Base-by-base conservation (phyloP, 2,888 invertebrate genomes). In the Beris morrisii region DNA sequence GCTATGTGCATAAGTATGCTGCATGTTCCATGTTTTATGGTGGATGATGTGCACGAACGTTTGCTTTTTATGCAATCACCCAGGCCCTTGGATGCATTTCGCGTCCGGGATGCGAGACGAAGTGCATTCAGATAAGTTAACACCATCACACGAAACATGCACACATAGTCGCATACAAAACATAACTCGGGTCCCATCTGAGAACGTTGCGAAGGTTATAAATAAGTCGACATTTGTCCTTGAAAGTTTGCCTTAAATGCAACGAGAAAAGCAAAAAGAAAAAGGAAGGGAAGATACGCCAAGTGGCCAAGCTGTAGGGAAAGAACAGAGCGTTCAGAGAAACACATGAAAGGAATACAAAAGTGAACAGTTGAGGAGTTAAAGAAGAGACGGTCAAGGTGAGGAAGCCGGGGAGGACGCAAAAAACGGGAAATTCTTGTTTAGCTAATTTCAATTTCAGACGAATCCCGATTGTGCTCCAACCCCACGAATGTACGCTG, bases 161-260 rank as follows among this genome's bases (percentile, higher is more conserved):
- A 38, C 9, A 38, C 38, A 38, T 9, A 38, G 7, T 38, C 38
- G 30, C 11, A 52, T 52, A 52, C 4, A 52, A 11, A 52, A 52
- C 15, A 9, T 30, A 13, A 2, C 13, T 22, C 5, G 38, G 9
- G 38, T 38, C 38, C 38, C 38, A 38, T 38, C 2, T 48, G 9
- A 5, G 22, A 13, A 12, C 22, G 12, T 48, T 48, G 48, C 30
- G 31, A 13, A 31, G 61, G 12, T 6, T 66, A 66, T 59, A 66
- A 66, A 66, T 66, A 66, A 61, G 61, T 54, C 30, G 31, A 44
- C n/a, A 22, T 50, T 32, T 66, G 66, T 63, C 66, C 66, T 66
- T 66, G 66, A 66, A 66, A 66, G 46, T 50, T 63, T 15, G 48
- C 22, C 22, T 48, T 48, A 48, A 15, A 48, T 15, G 22, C 22